Percentiles rank a stretch among this genome's conserved stretches.
Evolutionary conservation across 2,888 invertebrate genomes (phyloP).

Genomic region (Idaea dimidiata): DNA sequence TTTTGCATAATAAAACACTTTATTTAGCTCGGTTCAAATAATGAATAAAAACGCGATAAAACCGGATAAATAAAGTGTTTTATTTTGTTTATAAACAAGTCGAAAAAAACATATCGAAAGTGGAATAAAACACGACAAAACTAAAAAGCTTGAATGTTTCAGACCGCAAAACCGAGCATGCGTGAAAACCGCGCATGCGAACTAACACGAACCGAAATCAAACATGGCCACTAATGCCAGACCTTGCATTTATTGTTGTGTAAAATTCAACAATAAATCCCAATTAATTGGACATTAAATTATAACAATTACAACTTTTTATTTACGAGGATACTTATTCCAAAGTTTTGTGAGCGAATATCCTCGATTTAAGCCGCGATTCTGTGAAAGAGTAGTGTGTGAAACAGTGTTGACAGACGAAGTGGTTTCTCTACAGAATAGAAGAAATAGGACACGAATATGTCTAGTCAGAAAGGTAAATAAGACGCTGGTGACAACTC

Average conservation of each 20-base stretch:
- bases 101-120: conserved; percentile 10
- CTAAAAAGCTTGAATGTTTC: conserved; percentile 19
- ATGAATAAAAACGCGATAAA: too few relatives aligned
- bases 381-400: not conserved
- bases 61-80: too few relatives aligned
- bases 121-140: conserved; percentile 10
- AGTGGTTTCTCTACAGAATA: conserved; percentile 2
- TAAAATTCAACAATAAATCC: conserved; percentile 34
- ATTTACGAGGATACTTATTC: not conserved
- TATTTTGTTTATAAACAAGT: too few relatives aligned
- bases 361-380: not conserved
- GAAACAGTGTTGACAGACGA: conserved; percentile 10
- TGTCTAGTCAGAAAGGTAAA: not conserved
- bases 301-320: conserved; percentile 11
- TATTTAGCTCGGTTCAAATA: too few relatives aligned
- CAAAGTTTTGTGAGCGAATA: not conserved
- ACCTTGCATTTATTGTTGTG: conserved; percentile 40
- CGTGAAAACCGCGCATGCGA: conserved; percentile 20
- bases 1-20: too few relatives aligned
- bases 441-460: not conserved
- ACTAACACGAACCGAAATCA: conserved; percentile 16
- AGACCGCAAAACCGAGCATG: conserved; percentile 37
- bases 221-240: conserved; percentile 52
- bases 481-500: not conserved
- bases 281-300: conserved; percentile 19